Evolutionary conservation across 2,113 vertebrate genomes (phyloP).

Genomic region (Caranx ignobilis): DNA sequence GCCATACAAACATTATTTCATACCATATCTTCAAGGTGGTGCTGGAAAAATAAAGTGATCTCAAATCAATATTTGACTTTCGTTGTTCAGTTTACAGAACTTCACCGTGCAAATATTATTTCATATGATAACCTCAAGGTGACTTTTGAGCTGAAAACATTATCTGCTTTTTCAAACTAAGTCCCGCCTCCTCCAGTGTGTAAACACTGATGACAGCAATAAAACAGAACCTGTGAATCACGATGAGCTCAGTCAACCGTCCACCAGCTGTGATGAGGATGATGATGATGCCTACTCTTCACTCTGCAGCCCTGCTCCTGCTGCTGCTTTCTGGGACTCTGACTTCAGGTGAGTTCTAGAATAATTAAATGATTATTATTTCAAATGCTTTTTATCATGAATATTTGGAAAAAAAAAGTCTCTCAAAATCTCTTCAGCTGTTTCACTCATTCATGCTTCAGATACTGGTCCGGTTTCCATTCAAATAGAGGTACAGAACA

Average conservation of each 20-base stretch:
- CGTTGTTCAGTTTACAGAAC: neutral
- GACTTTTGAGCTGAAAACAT: constrained; percentile 13
- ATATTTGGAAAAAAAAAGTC: neutral
- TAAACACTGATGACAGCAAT: constrained; percentile 42
- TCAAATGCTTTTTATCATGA: neutral
- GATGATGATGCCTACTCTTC: constrained; percentile 19
- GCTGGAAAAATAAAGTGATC: neutral
- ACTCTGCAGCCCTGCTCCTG: constrained; percentile 50
- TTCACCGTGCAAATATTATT: constrained; percentile 19
- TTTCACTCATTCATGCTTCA: neutral
- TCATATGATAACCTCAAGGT: constrained; percentile 5
- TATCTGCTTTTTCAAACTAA: constrained; percentile 18
- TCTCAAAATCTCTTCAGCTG: neutral
- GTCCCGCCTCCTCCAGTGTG: neutral
- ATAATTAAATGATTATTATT: neutral
- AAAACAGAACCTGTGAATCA: constrained; percentile 22
- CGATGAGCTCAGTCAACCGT: neutral
- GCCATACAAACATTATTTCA: no score
- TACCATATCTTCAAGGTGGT: neutral
- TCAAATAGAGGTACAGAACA: constrained; percentile 49
- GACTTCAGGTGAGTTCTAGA: constrained; percentile 28
- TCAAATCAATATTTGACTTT: neutral
- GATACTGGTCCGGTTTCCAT: neutral
- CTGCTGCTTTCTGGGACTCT: constrained; percentile 49
- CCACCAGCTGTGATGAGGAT: neutral